Conservation (phyloP, 1,140 invertebrate genomes). For the Archivesica marissinica region DNA sequence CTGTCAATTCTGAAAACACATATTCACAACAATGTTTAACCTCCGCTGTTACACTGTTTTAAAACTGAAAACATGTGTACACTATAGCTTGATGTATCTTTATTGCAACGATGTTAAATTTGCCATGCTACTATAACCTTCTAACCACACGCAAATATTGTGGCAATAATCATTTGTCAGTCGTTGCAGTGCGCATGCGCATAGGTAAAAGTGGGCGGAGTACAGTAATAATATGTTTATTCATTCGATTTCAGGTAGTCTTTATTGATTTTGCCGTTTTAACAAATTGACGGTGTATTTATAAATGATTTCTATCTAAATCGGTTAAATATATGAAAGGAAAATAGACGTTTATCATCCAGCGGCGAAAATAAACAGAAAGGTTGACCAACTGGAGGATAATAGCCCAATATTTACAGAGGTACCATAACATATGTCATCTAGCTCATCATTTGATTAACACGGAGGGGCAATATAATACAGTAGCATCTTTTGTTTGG, state of each 20-base stretch:
- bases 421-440: too few species aligned
- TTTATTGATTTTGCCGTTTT: constrained; percentile 53
- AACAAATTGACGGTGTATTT: constrained; percentile 54
- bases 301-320: constrained; percentile 24
- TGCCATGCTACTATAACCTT: background rate
- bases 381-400: background rate
- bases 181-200: constrained; percentile 41
- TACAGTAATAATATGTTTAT: constrained; percentile 42
- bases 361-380: background rate
- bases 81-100: background rate
- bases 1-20: constrained; percentile 29
- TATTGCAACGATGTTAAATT: constrained; percentile 3
- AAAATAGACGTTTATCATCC: background rate
- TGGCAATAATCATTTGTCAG: constrained; percentile 38
- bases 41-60: too few species aligned
- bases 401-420: background rate
- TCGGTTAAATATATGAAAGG: background rate
- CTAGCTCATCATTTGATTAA: too few species aligned
- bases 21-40: too few species aligned
- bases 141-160: constrained; percentile 12
- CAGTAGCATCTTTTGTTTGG: too few species aligned
- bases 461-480: too few species aligned
- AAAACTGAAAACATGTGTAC: constrained; percentile 30
- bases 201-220: background rate
- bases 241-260: constrained; percentile 49